Evolutionary conservation across 2,888 invertebrate genomes (phyloP), one percentile per base, ranked within the genome.

Genomic region (Agriopis leucophaearia): DNA sequence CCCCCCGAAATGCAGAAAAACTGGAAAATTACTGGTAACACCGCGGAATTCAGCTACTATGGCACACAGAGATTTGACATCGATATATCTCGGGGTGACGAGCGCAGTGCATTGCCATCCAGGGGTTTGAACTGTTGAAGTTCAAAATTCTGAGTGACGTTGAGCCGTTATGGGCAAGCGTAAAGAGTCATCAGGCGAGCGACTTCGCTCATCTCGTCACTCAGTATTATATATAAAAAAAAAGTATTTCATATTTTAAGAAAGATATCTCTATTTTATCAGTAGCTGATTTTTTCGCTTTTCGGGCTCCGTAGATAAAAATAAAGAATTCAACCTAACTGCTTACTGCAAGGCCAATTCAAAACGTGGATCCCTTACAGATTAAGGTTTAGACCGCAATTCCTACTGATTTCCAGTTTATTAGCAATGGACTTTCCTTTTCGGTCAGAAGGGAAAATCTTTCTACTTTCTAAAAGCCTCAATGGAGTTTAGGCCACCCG

Each of bases 351-450:
- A 68, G 66, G 51, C 52, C 69, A 57, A 44, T 51, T 66, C 47
- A 47, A 48, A 68, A 80, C 81, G 79, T 80, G 80, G 77, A 72
- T 74, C 66, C 66, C 70, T 74, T 80, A 78, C 77, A 77, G 72
- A 74, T 76, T 75, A 72, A 69, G 73, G 71, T 71, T 77, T 74
- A 78, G 62, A 54, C 54, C 75, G 73, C 73, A 71, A 64, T 62
- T 64, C 61, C 66, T 70, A 71, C 70, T 61, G 75, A 74, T 75
- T 75, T 73, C 57, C 71, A 70, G 65, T 72, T 72, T 76, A 79
- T 77, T 65, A 70, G 63, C 62, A 48, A 71, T 66, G 67, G 70
- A 66, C 73, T 71, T 66, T 52, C 51, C 50, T n/a, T 40, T 38
- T 5, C n/a, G 51, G 66, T 18, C 12, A 45, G 38, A 48, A 36